Evolutionary conservation across 2,888 invertebrate genomes (phyloP).

Genomic region (Lutraria lutraria): DNA sequence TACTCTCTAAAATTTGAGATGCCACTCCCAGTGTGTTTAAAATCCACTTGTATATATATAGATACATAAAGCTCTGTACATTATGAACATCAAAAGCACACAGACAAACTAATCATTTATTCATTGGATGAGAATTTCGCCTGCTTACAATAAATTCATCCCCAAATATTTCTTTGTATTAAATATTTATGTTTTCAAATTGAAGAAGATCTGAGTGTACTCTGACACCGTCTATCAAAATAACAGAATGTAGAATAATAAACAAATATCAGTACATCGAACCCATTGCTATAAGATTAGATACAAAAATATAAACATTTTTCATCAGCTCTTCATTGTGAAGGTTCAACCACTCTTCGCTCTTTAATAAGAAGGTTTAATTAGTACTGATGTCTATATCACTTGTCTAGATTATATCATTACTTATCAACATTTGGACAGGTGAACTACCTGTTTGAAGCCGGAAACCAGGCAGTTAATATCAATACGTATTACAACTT

Average conservation of each 20-base stretch:
- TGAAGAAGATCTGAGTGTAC: no score
- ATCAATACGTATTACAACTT: neutral
- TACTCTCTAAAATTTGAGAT: no score
- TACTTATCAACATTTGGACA: slow-evolving; percentile 36
- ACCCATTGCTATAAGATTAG: neutral
- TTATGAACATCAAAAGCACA: no score
- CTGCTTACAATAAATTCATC: neutral
- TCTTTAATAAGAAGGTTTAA: neutral
- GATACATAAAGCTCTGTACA: slow-evolving; percentile 1
- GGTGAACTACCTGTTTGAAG: slow-evolving; percentile 27
- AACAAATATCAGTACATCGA: neutral
- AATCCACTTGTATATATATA: neutral
- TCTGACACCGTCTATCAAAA: no score
- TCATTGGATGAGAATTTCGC: neutral
- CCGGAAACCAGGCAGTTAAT: neutral
- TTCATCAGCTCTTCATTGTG: neutral
- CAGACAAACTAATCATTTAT: neutral
- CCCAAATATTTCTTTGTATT: neutral
- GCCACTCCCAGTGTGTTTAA: neutral
- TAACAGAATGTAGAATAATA: neutral
- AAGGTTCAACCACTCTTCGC: neutral
- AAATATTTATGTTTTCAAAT: no score
- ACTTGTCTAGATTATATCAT: slow-evolving; percentile 38
- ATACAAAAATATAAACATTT: neutral
- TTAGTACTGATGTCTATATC: slow-evolving; percentile 40